Percentiles rank a stretch among this genome's conserved stretches.
Conservation (phyloP, 1,140 invertebrate species). For the Drosophila parvula region DNA sequence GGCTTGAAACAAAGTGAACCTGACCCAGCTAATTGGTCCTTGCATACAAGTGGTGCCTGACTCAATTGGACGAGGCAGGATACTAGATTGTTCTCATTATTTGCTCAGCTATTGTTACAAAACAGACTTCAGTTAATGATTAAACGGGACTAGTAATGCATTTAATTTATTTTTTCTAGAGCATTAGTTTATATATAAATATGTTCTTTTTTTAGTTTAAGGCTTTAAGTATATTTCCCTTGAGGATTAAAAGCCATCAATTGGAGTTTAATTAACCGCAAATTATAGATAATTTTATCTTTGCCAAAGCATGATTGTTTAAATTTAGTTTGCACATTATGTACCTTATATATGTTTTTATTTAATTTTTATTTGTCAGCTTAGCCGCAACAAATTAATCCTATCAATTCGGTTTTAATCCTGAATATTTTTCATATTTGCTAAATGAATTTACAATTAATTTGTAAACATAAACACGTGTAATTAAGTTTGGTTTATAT, state of each 20-base stretch:
- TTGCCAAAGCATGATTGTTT: neutral
- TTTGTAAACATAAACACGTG: neutral
- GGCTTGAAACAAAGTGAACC: slow-evolving; percentile 42
- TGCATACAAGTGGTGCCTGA: slow-evolving; percentile 49
- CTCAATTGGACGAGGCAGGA: slow-evolving; percentile 48
- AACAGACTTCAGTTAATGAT: neutral
- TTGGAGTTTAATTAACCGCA: neutral
- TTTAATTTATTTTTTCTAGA: too few species aligned
- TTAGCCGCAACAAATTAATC: neutral
- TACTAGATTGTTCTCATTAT: slow-evolving; percentile 28
- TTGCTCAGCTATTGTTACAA: slow-evolving; percentile 44
- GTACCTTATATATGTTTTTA: neutral
- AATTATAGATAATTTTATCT: neutral
- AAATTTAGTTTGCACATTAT: neutral
- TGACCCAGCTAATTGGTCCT: slow-evolving; percentile 71
- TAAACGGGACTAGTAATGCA: too few species aligned
- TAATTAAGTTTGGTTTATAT: neutral
- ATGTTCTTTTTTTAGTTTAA: neutral
- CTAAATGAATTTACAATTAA: neutral
- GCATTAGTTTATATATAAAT: neutral
- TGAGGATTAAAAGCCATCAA: neutral
- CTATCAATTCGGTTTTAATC: neutral
- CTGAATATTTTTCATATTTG: neutral
- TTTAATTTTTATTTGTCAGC: too few species aligned
- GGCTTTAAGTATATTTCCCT: neutral